These are phyloP conservation scores for Leptopilina clavipes DNA, from an alignment of 1,140 invertebrate genomes.

Conservation along the genomic window DNA sequence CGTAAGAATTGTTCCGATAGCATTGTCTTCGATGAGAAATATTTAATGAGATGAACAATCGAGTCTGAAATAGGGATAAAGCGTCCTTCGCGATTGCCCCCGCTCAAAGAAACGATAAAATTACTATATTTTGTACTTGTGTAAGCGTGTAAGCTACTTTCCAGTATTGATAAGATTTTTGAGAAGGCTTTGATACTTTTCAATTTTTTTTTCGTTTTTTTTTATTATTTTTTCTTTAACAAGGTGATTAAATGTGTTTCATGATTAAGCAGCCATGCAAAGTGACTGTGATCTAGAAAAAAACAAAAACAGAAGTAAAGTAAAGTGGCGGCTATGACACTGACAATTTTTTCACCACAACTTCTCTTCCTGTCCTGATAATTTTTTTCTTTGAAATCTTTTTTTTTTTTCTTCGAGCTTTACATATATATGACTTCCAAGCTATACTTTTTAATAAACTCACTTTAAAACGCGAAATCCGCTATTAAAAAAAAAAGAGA, in stretches of 20 bases:
- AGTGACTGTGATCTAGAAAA: conserved; percentile 70
- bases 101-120: conserved; percentile 55
- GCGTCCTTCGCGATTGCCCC: conserved; percentile 57
- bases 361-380: conserved; percentile 35
- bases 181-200: conserved; percentile 53
- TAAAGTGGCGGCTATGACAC: conserved; percentile 64
- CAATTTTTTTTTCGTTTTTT: conserved; percentile 44
- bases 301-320: conserved; percentile 67
- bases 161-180: conserved; percentile 67
- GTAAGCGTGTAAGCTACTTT: conserved; percentile 64
- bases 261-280: conserved; percentile 64
- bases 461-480: background rate
- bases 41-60: conserved; percentile 21
- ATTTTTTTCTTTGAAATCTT: conserved; percentile 48
- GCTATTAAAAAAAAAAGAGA: background rate
- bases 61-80: conserved; percentile 53
- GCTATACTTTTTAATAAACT: conserved; percentile 1
- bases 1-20: no score
- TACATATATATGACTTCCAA: conserved; percentile 40
- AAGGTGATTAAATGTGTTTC: conserved; percentile 62
- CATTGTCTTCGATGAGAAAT: conserved; percentile 4
- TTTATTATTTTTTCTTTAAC: conserved; percentile 38
- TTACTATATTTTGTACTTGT: conserved; percentile 67
- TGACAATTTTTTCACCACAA: conserved; percentile 61
- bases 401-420: conserved; percentile 36